Base-by-base conservation (phyloP, 2,888 invertebrate genomes). In the Nudaria mundana region DNA sequence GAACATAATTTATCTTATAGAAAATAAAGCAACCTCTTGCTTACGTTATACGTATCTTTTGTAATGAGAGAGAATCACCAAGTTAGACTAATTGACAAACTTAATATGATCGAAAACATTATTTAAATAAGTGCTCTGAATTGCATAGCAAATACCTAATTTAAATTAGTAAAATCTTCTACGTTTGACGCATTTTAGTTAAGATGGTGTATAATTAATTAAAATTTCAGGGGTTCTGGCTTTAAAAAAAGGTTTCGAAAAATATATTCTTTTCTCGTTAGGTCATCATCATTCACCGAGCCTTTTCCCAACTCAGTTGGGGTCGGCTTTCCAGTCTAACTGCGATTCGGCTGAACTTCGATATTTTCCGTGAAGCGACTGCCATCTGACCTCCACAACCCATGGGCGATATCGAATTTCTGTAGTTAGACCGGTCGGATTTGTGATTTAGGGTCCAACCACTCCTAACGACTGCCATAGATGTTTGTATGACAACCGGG, bases 131-230 rank as follows among this genome's bases (percentile, higher is more conserved):
- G 61, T 58, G 56, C 47, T 60, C 61, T 51, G 41, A 61, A 43
- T 57, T 60, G 60, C 30, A 54, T 70, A 71, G 59, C 63, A 63
- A 68, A 73, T 66, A 45, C 37, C 44, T 44, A 26, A 58, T 64
- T 65, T 60, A 53, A 64, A 68, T 65, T 53, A 59, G 46, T 54
- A 37, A 42, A 44, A 36, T 40, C 24, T 57, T 45, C 29, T 15
- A 32, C 39, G 37, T 54, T 59, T 71, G 69, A 69, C 68, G 70
- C 48, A 65, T 58, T 63, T 64, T 35, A 41, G 40, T 43, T 52
- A 42, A 56, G 40, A 45, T 41, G 39, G 16, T 32, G 37, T 53
- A 49, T 52, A 52, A 47, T 47, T 37, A 39, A 44, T 42, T 42
- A 26, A 39, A 30, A 20, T 41, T 39, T 36, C 30, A 14, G 11